These are phyloP conservation scores for Autographa pulchrina DNA, from an alignment of 2,888 invertebrate species.

Conservation along the genomic window DNA sequence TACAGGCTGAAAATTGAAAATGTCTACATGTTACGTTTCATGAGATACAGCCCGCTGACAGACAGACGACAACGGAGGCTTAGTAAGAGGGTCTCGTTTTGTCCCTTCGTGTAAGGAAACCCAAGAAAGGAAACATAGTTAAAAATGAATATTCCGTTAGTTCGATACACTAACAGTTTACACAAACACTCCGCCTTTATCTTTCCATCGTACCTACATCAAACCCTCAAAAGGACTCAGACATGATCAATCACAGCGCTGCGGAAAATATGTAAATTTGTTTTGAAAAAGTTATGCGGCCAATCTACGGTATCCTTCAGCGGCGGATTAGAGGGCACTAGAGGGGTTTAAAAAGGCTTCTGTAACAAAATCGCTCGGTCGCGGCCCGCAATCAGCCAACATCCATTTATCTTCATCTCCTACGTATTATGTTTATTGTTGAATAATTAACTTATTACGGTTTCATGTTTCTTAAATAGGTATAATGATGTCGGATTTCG, in stretches of 20 bases:
- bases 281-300: slow-evolving; percentile 78
- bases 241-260: slow-evolving; percentile 71
- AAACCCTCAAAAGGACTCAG: slow-evolving; percentile 41
- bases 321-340: slow-evolving; percentile 68
- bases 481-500: background rate
- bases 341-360: slow-evolving; percentile 73
- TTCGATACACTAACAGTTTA: slow-evolving; percentile 1
- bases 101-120: no score
- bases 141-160: background rate
- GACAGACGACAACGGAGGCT: no score
- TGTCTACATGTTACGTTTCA: no score
- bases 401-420: slow-evolving; percentile 72
- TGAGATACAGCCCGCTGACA: no score
- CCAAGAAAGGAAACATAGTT: no score
- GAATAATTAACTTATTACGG: slow-evolving; percentile 26
- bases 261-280: slow-evolving; percentile 80
- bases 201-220: background rate
- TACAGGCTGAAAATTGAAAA: no score
- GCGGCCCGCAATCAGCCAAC: slow-evolving; percentile 60
- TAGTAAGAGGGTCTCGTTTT: no score
- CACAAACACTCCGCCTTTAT: background rate
- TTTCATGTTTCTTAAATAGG: slow-evolving; percentile 15
- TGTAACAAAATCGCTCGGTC: slow-evolving; percentile 66
- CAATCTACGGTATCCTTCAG: slow-evolving; percentile 73
- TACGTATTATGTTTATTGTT: slow-evolving; percentile 62